Base-by-base conservation (phyloP, 2,113 vertebrate species). In the Panthera leo region DNA sequence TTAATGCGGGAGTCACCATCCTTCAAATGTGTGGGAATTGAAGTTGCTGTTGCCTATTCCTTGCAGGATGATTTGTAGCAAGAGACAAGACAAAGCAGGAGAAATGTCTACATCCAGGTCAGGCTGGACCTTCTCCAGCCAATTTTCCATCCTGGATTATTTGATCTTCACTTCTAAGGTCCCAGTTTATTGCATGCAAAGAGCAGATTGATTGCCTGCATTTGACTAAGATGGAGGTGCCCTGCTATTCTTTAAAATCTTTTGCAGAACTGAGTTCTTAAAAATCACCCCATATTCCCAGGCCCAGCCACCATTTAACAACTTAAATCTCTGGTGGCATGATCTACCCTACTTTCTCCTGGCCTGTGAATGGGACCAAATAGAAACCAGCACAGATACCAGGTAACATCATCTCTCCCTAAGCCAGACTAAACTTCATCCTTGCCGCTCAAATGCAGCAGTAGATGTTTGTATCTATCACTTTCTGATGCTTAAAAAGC, bases 1-100 rank as follows among this genome's bases (percentile, higher is more conserved):
- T 97, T 98, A 98, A 97, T 51, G 36, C 31, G 6, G 93, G 96
- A 97, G 97, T 97, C 96, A 75, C 67, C 96, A 96, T 95, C 90
- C 94, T 97, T 98, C 98, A 98, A 73, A 82, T 8, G 71, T 42
- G 19, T 34, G 48, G 55, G 95, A 95, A 88, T 76, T 78, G 87
- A 95, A 95, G 89, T 42, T 88, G 93, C 84, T 82, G 63, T 53
- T 95, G 51, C 93, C 97, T 94, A 31, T 94, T 97, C 63, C 58
- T 96, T 58, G 5, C 93, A 67, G 70, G 67, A 55, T 98, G 98
- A 98, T 98, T 97, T 98, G 95, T 90, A 85, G 87, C 80, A 51
- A 39, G 92, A 97, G 91, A 96, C 31, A 27, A 97, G 98, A 96
- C 92, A 92, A 87, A 89, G 58, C 82, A 94, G 94, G 92, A 97